Evolutionary conservation across 2,113 vertebrate species (phyloP).

Genomic region (Oncorhynchus clarkii): DNA sequence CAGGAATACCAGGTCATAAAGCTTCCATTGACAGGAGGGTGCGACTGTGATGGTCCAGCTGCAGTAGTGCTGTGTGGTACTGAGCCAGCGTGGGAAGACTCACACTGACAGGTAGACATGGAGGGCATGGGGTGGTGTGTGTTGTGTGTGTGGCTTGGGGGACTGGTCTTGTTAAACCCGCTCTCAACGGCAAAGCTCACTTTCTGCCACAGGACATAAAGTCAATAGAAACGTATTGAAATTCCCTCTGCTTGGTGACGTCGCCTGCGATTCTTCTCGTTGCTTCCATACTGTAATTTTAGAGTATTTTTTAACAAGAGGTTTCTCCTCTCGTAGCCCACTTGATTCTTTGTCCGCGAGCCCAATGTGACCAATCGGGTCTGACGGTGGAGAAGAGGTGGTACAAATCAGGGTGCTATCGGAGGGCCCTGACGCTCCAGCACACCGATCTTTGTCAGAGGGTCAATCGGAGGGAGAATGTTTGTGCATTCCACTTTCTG

Average conservation of each 20-base stretch:
- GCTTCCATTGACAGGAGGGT: conserved; percentile 33
- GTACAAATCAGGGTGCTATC: conserved; percentile 61
- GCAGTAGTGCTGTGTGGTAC: not conserved
- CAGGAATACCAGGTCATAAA: conserved; percentile 44
- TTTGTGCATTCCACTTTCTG: conserved; percentile 71
- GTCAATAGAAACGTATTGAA: conserved; percentile 30
- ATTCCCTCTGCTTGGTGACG: conserved; percentile 17
- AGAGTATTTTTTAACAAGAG: not conserved
- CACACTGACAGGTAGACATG: conserved; percentile 22
- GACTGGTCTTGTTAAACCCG: conserved; percentile 4
- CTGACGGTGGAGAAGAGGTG: not conserved
- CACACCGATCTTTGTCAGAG: conserved; percentile 52
- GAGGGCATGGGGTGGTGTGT: not conserved
- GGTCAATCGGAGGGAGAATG: conserved; percentile 53
- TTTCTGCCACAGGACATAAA: conserved; percentile 17
- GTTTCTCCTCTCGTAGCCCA: not conserved
- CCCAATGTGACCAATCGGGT: not conserved
- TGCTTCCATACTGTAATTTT: not conserved
- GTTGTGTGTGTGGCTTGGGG: not conserved
- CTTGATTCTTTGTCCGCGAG: not conserved
- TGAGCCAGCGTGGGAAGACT: conserved; percentile 3
- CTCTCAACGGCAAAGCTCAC: conserved; percentile 9
- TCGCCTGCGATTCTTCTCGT: not conserved
- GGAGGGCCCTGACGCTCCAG: conserved; percentile 20
- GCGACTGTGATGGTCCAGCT: conserved; percentile 10